Evolutionary conservation across 2,888 invertebrate genomes (phyloP).

Genomic region (Capitulum mitella): DNA sequence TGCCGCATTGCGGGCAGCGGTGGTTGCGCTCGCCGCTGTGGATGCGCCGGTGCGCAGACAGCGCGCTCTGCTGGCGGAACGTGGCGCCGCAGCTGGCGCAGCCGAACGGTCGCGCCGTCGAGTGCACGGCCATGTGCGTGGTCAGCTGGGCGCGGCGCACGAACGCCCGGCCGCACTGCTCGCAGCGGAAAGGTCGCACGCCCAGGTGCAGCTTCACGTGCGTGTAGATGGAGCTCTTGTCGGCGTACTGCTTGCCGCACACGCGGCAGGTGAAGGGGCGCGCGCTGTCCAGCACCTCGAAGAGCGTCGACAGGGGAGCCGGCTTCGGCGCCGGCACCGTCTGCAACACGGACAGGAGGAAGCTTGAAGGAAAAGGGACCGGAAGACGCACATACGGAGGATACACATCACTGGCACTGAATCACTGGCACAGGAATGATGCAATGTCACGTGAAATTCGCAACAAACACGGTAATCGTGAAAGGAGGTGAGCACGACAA

Average conservation of each 20-base stretch:
- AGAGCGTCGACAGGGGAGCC: background rate
- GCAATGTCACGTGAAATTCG: too few species aligned
- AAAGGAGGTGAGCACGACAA: too few species aligned
- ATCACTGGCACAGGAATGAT: too few species aligned
- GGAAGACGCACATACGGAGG: too few species aligned
- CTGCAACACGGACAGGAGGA: background rate
- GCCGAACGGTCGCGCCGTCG: background rate
- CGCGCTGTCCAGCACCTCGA: too few species aligned
- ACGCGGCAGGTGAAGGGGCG: background rate
- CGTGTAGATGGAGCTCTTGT: background rate
- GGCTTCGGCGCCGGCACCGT: background rate
- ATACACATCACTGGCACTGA: too few species aligned
- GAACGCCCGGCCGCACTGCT: background rate
- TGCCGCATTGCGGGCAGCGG: background rate
- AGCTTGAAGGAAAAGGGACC: too few species aligned
- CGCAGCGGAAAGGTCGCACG: background rate
- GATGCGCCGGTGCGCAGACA: background rate
- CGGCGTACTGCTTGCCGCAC: background rate
- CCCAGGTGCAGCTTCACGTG: background rate
- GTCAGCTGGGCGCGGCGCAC: background rate
- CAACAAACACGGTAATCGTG: too few species aligned
- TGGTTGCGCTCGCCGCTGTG: background rate
- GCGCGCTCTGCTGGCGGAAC: background rate
- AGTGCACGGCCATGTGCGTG: background rate
- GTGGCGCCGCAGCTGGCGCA: background rate